A percentile compares a stretch with the other conserved stretches of the same genome.
These are phyloP conservation scores for Bimastos eiseni DNA, from an alignment of 2,888 invertebrate species.

Conservation along the genomic window DNA sequence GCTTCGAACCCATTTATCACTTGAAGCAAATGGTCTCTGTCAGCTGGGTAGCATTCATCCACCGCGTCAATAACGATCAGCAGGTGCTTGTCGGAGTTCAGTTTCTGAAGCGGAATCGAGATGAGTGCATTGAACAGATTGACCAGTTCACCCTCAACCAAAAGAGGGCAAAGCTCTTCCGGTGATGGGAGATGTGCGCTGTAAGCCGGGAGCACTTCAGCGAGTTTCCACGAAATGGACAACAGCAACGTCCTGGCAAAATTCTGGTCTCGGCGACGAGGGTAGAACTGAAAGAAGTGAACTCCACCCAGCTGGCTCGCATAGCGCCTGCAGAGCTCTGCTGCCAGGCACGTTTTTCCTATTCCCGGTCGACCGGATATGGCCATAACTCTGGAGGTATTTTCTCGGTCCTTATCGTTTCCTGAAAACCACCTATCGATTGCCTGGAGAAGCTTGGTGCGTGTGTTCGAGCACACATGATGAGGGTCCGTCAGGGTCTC, in stretches of 20 bases:
- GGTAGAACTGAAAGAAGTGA: conserved; percentile 43
- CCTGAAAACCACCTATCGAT: conserved; percentile 38
- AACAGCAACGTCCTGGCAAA: conserved; percentile 31
- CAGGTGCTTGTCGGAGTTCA: conserved; percentile 31
- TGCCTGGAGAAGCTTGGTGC: conserved; percentile 31
- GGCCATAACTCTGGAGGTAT: conserved; percentile 32
- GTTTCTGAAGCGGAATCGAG: conserved; percentile 32
- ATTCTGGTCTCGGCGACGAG: conserved; percentile 39
- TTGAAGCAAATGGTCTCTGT: conserved; percentile 31
- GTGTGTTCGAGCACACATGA: conserved; percentile 35
- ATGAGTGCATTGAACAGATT: conserved; percentile 40
- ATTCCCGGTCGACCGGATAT: conserved; percentile 41
- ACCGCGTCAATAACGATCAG: conserved; percentile 45
- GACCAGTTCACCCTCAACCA: conserved; percentile 29
- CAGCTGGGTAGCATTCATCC: conserved; percentile 41
- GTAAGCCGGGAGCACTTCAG: conserved; percentile 38
- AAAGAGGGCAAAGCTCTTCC: conserved; percentile 29
- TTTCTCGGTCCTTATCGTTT: conserved; percentile 30
- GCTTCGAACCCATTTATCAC: conserved; percentile 36
- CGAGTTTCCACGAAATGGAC: conserved; percentile 39
- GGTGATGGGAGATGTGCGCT: conserved; percentile 30
- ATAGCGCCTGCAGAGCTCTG: conserved; percentile 37
- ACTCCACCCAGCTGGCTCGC: conserved; percentile 25
- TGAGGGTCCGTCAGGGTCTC: conserved; percentile 21
- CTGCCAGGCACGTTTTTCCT: conserved; percentile 44